Percentiles rank a stretch among this genome's conserved stretches.
These are phyloP conservation scores for Haliaeetus leucogaster DNA, from an alignment of 2,113 vertebrate species.

Conservation along the genomic window DNA sequence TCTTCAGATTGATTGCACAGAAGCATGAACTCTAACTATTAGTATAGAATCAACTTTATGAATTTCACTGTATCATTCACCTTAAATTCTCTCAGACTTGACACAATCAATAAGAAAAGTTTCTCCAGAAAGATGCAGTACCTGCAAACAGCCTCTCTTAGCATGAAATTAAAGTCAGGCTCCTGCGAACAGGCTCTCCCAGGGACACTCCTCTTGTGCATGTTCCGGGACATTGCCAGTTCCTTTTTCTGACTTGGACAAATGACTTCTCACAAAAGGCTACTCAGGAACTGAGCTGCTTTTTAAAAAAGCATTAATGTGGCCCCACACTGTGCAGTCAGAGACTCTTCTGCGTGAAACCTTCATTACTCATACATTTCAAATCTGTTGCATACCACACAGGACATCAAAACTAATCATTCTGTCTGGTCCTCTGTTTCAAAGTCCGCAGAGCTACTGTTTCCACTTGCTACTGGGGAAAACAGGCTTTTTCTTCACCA, in stretches of 20 bases:
- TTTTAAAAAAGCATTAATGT: constrained; percentile 13
- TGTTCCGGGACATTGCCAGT: constrained; percentile 57
- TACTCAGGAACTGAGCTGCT: constrained; percentile 42
- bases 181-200: background rate
- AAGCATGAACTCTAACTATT: background rate
- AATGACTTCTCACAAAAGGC: constrained; percentile 50
- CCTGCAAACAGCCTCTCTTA: constrained; percentile 71
- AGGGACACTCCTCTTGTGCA: constrained; percentile 19
- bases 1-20: constrained; percentile 16
- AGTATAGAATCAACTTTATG: constrained; percentile 8
- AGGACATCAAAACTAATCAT: background rate
- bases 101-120: background rate
- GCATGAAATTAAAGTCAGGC: constrained; percentile 58
- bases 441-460: background rate
- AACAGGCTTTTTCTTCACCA: constrained; percentile 24
- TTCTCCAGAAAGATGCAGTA: constrained; percentile 51
- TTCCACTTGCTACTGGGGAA: constrained; percentile 54
- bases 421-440: background rate
- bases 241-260: constrained; percentile 52
- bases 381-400: constrained; percentile 27
- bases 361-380: constrained; percentile 65
- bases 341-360: constrained; percentile 40
- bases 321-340: constrained; percentile 50
- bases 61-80: background rate
- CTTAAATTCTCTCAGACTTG: constrained; percentile 40